A percentile compares a stretch with the other conserved stretches of the same genome.
Conservation (phyloP, 2,888 invertebrate species). For the Acrocyrtus sp. region DNA sequence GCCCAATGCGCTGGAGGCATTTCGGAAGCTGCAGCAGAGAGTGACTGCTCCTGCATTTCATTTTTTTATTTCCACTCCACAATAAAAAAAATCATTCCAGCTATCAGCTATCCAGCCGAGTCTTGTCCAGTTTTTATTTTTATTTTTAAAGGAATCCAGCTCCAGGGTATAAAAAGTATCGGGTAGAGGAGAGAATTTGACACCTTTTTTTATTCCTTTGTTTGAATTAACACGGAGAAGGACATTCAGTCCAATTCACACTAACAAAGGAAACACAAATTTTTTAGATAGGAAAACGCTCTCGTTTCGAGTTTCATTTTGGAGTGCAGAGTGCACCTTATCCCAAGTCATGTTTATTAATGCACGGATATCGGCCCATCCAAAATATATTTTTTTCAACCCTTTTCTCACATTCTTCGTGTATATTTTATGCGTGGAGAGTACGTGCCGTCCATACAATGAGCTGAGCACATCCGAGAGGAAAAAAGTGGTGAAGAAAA, state of each 20-base stretch:
- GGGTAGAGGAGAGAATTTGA: background rate
- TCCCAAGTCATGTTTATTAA: too few species aligned
- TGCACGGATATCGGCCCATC: background rate
- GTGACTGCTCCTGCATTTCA: constrained; percentile 4
- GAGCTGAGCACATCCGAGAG: background rate
- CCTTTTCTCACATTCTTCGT: background rate
- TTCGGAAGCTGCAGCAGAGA: constrained; percentile 1
- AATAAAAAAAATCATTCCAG: background rate
- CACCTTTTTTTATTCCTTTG: constrained; percentile 11
- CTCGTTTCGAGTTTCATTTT: too few species aligned
- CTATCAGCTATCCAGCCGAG: background rate
- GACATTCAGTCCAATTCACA: background rate
- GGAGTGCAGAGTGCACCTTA: too few species aligned
- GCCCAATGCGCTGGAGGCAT: constrained; percentile 11
- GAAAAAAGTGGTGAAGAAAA: background rate
- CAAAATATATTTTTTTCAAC: background rate
- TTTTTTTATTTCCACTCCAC: background rate
- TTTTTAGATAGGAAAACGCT: background rate
- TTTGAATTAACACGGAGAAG: background rate
- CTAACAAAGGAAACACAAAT: background rate
- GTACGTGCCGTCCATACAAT: background rate
- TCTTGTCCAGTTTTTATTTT: constrained; percentile 5
- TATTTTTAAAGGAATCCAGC: too few species aligned
- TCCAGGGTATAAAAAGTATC: too few species aligned
- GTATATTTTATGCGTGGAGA: background rate